Evolutionary conservation across 2,113 vertebrate species (phyloP).

Genomic region (Leptobrachium leishanense): DNA sequence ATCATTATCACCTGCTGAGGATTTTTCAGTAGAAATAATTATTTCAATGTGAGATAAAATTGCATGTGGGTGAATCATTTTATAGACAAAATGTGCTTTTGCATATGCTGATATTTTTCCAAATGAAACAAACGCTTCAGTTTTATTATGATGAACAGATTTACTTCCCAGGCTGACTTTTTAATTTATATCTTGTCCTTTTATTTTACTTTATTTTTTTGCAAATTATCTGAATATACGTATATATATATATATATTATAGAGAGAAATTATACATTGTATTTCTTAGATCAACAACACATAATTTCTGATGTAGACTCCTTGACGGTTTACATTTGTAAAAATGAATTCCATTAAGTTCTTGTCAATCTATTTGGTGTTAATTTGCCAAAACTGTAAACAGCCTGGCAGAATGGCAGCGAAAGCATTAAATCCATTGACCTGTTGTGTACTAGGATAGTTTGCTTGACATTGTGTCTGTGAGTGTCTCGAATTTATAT

Average conservation of each 20-base stretch:
- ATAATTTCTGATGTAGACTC: slow-evolving; percentile 33
- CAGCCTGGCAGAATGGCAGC: slow-evolving; percentile 46
- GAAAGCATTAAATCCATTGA: slow-evolving; percentile 34
- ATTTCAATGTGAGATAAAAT: not conserved
- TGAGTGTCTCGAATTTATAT: not conserved
- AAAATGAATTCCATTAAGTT: slow-evolving; percentile 49
- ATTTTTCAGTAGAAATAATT: slow-evolving; percentile 4
- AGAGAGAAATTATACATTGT: slow-evolving; percentile 5
- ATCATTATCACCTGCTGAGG: slow-evolving; percentile 41
- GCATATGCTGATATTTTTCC: not conserved
- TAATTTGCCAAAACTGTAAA: slow-evolving; percentile 49
- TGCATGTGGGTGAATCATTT: not conserved
- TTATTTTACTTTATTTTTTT: too few species aligned
- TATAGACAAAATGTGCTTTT: not conserved
- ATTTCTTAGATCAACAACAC: not conserved
- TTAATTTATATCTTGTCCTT: too few species aligned
- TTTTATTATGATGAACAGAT: too few species aligned
- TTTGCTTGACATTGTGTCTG: slow-evolving; percentile 16
- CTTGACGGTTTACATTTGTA: slow-evolving; percentile 49
- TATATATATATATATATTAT: too few species aligned
- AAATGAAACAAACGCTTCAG: too few species aligned
- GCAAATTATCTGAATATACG: too few species aligned
- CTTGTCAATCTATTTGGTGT: slow-evolving; percentile 19
- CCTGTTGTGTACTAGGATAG: slow-evolving; percentile 24
- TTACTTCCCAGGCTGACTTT: too few species aligned